Base-by-base conservation (phyloP, 2,888 invertebrate genomes). In the Dasysyrphus tricinctus region DNA sequence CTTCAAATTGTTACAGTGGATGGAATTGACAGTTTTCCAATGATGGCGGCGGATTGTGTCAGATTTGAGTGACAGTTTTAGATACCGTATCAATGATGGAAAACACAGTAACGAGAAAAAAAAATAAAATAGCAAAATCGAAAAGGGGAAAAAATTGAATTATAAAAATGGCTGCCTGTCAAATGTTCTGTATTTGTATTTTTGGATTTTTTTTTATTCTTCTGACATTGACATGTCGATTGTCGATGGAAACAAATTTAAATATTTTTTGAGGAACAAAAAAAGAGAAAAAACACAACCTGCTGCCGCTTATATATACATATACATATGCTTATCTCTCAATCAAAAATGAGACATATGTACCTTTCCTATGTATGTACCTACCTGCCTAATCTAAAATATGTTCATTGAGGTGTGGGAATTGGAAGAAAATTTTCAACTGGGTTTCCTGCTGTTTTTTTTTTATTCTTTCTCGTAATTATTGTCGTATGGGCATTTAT, bases 11-110 rank as follows among this genome's bases (percentile, higher is more conserved):
- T 56, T 56, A 51, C 76, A 80, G 5, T 51, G 77, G 69, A 80
- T 85, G 81, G 77, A 80, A 85, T 77, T 85, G 85, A 85, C 85
- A 85, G 81, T 78, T 85, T 85, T 69, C 77, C 85, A 77, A 85
- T 81, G 85, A 85, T 85, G 85, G 85, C 39, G 61, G 61, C 81
- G 85, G 85, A 85, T 85, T 85, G 84, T 80, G 85, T 81, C 85
- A 81, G 70, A 51, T 51, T 80, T 85, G 81, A 85, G 69, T 85
- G 85, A 85, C 85, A 81, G 77, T 63, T 57, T 78, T 56, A 80
- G 84, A 77, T 85, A 80, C 73, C 67, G 24, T 56, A 80, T 73
- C 80, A 72, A 75, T 72, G 51, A 70, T 72, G 51, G 54, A 47
- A 51, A 42, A 72, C 39, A 72, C 16, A n/a, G 42, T 39, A 39